phyloP scores from a whole-genome alignment of 2,888 invertebrate species.

The Cacoxenus indagator region DNA sequence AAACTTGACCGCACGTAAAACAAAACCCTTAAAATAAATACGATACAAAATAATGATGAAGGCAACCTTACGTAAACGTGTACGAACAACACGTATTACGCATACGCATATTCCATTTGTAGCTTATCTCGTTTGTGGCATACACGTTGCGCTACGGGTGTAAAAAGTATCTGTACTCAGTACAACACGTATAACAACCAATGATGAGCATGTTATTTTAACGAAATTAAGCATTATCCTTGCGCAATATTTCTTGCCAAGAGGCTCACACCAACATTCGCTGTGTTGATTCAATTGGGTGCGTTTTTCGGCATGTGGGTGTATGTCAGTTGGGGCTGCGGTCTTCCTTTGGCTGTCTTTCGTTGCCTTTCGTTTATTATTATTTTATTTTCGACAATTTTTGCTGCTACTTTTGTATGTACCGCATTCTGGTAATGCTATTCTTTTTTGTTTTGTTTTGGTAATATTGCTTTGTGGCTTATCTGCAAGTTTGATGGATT shows the following conservation, averaged over 20 bases:
- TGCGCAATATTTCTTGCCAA: conserved; percentile 41
- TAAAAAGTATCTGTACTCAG: not conserved
- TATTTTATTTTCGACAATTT: conserved; percentile 5
- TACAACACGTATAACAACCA: conserved; percentile 39
- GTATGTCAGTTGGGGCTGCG: conserved; percentile 14
- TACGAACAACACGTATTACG: not conserved
- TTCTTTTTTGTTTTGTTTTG: not conserved
- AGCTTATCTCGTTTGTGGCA: not conserved
- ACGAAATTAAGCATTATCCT: conserved; percentile 54
- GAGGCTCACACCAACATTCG: too few species aligned
- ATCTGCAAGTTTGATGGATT: conserved; percentile 63
- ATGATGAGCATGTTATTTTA: conserved; percentile 56
- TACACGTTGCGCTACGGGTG: not conserved
- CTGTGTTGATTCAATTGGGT: not conserved
- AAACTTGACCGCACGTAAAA: too few species aligned
- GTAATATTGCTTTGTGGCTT: conserved; percentile 37
- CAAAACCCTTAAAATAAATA: not conserved
- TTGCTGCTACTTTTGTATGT: not conserved
- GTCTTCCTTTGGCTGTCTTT: not conserved
- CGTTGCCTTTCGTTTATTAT: conserved; percentile 3
- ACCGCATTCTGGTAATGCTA: not conserved
- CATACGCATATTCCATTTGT: not conserved
- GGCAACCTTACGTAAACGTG: not conserved
- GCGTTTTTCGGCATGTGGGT: not conserved
- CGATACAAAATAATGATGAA: not conserved